Evolutionary conservation across 2,888 invertebrate species (phyloP).

Genomic region (Lordiphosa andalusiaca): DNA sequence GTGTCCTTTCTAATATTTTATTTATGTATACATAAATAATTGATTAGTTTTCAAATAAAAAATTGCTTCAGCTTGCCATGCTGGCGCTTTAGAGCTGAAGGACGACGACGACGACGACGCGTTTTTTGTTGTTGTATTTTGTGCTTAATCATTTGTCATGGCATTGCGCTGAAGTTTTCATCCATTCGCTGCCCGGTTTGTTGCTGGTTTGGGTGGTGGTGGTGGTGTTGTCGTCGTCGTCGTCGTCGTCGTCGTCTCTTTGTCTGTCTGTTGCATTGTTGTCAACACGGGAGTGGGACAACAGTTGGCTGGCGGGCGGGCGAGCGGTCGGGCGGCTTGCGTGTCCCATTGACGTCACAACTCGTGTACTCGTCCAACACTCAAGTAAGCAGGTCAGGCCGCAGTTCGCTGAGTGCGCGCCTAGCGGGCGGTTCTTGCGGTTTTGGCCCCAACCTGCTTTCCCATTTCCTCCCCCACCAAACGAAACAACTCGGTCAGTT

Average conservation of each 20-base stretch:
- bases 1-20: not conserved
- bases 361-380: conserved; percentile 30
- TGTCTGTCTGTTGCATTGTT: conserved; percentile 52
- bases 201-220: conserved; percentile 2
- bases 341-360: conserved; percentile 66
- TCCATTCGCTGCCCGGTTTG: conserved; percentile 16
- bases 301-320: not conserved
- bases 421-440: conserved; percentile 65
- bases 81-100: not conserved
- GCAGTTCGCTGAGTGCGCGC: conserved; percentile 57
- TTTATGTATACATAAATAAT: conserved; percentile 7
- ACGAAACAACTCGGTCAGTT: conserved; percentile 42
- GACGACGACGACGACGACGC: not conserved
- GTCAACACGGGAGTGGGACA: conserved; percentile 26
- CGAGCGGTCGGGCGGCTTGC: conserved; percentile 42
- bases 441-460: conserved; percentile 24
- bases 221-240: too few species aligned
- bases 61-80: not conserved
- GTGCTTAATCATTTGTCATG: conserved; percentile 60
- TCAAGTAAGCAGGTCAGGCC: conserved; percentile 68
- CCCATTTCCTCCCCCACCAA: conserved; percentile 7
- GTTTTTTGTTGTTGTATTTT: conserved; percentile 11
- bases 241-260: not conserved
- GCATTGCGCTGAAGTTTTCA: conserved; percentile 40
- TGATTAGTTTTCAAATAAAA: not conserved